Evolutionary conservation across 2,113 vertebrate genomes (phyloP).

Genomic region (Salvator merianae): DNA sequence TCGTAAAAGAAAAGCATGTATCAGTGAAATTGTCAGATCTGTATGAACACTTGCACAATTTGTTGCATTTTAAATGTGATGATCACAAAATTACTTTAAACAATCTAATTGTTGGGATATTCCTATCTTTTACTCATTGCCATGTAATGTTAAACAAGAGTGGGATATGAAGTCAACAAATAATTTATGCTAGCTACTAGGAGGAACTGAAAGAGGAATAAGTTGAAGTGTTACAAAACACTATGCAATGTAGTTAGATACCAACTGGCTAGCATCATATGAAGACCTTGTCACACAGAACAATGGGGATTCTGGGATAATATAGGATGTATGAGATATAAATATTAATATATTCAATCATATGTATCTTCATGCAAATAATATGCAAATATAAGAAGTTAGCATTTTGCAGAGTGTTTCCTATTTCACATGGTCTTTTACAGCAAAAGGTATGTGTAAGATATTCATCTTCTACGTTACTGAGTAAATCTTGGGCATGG

Average conservation of each 20-base stretch:
- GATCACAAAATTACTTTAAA: neutral
- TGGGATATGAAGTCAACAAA: no score
- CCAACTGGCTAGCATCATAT: no score
- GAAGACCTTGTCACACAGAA: neutral
- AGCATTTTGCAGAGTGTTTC: neutral
- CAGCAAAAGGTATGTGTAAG: neutral
- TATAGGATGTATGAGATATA: neutral
- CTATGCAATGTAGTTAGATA: no score
- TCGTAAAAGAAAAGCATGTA: neutral
- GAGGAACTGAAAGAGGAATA: no score
- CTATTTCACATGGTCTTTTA: neutral
- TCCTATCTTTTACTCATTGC: neutral
- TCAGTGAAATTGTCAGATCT: neutral
- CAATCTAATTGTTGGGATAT: neutral
- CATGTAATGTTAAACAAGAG: neutral
- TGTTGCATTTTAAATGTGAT: neutral
- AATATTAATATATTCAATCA: no score
- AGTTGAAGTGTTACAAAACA: no score
- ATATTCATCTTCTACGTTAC: neutral
- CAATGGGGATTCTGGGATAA: no score
- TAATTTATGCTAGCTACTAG: no score
- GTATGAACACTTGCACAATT: neutral
- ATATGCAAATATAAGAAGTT: neutral
- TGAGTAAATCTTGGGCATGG: neutral
- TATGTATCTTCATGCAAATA: neutral